Conservation (phyloP, 2,113 vertebrate genomes). For the Phocoena sinus region DNA sequence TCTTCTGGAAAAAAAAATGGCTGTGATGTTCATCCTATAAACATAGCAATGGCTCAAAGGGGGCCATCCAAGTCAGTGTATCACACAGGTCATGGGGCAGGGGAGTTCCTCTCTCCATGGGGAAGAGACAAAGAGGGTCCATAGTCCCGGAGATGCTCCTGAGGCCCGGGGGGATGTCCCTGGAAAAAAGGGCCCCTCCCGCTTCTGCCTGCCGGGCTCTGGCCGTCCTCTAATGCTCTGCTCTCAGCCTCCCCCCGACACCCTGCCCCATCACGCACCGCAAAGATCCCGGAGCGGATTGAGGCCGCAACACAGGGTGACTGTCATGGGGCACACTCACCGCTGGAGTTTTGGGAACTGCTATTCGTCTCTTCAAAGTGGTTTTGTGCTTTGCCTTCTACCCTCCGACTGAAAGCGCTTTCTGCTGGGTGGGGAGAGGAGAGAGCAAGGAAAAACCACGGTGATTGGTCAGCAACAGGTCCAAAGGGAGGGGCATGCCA, state of each 20-base stretch:
- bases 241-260: neutral
- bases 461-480: slow-evolving; percentile 50
- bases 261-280: fast-evolving
- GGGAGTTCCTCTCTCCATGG: neutral
- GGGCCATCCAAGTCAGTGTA: fast-evolving
- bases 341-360: slow-evolving; percentile 95
- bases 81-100: fast-evolving
- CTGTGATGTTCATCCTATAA: neutral
- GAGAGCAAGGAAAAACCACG: neutral
- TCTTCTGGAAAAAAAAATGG: neutral
- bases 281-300: fast-evolving
- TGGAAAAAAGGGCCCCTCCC: neutral
- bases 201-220: neutral
- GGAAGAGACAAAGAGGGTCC: neutral
- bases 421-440: slow-evolving; percentile 81
- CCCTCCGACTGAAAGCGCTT: slow-evolving; percentile 91
- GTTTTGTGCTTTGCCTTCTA: slow-evolving; percentile 91
- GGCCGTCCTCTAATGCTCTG: neutral
- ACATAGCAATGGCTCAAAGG: neutral
- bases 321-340: slow-evolving; percentile 81
- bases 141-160: fast-evolving
- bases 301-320: fast-evolving
- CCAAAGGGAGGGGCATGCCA: neutral
- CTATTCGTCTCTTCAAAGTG: slow-evolving; percentile 96
- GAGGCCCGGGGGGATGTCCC: neutral